A percentile compares a stretch with the other conserved stretches of the same genome.
Conservation (phyloP, 2,888 invertebrate species). For the Masnerella sp. region DNA sequence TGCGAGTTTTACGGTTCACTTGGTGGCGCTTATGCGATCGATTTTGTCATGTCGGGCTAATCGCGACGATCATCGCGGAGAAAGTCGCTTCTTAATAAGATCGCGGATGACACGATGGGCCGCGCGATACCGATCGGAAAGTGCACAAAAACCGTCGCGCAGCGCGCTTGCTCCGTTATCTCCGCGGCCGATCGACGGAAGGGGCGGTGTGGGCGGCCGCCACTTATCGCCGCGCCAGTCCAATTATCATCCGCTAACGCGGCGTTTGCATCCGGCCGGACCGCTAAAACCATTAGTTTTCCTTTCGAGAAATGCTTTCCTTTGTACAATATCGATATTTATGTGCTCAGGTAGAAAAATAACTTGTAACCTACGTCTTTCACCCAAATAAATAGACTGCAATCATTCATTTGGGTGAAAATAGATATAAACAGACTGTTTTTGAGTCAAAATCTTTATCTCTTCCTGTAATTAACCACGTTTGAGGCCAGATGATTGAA, state of each 20-base stretch:
- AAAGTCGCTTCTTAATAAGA: slow-evolving; percentile 52
- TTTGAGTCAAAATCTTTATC: too few relatives aligned
- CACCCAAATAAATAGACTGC: too few relatives aligned
- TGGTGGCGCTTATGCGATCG: slow-evolving; percentile 25
- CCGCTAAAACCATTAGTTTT: too few relatives aligned
- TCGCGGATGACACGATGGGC: slow-evolving; percentile 34
- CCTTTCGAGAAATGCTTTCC: too few relatives aligned
- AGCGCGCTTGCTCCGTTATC: slow-evolving; percentile 16
- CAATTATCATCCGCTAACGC: slow-evolving; percentile 29
- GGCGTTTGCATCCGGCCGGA: background rate
- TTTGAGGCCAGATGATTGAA: too few relatives aligned
- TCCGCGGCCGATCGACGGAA: background rate
- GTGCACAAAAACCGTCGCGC: slow-evolving; percentile 21
- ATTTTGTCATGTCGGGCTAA: slow-evolving; percentile 53
- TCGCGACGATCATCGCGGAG: slow-evolving; percentile 41
- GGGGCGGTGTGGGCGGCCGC: slow-evolving; percentile 24
- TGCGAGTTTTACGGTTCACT: slow-evolving; percentile 38
- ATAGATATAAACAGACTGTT: too few relatives aligned
- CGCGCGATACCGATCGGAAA: slow-evolving; percentile 24
- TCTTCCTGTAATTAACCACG: too few relatives aligned
- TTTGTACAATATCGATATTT: too few relatives aligned
- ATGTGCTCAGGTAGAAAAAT: too few relatives aligned
- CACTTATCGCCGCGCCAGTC: slow-evolving; percentile 11
- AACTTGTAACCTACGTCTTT: too few relatives aligned
- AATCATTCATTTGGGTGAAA: too few relatives aligned